Base-by-base conservation (phyloP, 2,888 invertebrate species). In the Pandemis cinnamomeana region DNA sequence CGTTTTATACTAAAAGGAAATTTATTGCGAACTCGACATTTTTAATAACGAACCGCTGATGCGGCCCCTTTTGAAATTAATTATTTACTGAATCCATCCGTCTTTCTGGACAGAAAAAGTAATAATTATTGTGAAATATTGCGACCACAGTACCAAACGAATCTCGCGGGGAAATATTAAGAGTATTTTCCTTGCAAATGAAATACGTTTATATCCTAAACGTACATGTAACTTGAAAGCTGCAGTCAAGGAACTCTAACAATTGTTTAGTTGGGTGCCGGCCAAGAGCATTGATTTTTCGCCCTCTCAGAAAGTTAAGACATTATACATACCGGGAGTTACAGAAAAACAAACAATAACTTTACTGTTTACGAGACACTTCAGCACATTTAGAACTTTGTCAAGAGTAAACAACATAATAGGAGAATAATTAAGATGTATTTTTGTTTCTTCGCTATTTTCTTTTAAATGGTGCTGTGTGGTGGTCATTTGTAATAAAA, bases 271-370 rank as follows among this genome's bases (percentile, higher is more conserved):
- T 84, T 86, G 85, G 86, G 77, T 69, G 77, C 70, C 78, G 67
- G 87, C 86, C 86, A 87, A 83, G 78, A 20, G 53, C 78, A 86
- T 87, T 80, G 85, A 86, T 86, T 85, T 76, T 84, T 81, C 76
- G 70, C 75, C 75, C 69, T 76, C 75, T 74, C 71, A 69, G 69
- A 77, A 51, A 71, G 63, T 51, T 66, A 70, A 58, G 44, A n/a
- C 42, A 5, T n/a, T 61, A 72, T 60, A 72, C 48, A 75, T 71
- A 69, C 66, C n/a, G 63, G 63, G 68, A 8, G 10, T 36, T 61
- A 62, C 58, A 46, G 51, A 72, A 73, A 71, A 61, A 68, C 69
- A 71, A 77, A 64, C 36, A 61, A 58, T 11, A 8, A 27, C 11
- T 27, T 27, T 27, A 27, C 11, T 27, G 7, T 58, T 58, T 58